These are phyloP conservation scores for Pomatorhinus ruficollis DNA, from an alignment of 2,113 vertebrate genomes.

Conservation along the genomic window DNA sequence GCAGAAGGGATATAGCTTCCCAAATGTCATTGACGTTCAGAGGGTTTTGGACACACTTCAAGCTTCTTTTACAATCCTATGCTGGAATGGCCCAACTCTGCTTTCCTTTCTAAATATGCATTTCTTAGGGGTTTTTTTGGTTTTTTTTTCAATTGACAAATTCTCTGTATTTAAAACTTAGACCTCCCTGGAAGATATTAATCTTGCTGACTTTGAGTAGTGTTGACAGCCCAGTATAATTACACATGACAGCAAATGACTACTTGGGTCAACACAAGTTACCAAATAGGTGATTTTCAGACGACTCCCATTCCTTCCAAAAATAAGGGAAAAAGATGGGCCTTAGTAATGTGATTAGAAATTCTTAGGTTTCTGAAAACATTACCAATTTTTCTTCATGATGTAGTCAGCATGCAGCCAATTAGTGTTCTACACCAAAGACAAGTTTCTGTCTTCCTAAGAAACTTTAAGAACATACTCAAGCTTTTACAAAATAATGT, in stretches of 20 bases:
- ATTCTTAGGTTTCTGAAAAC: neutral
- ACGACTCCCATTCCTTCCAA: neutral
- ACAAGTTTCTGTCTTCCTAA: neutral
- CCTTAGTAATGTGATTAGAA: neutral
- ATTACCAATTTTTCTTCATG: neutral
- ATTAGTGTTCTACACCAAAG: neutral
- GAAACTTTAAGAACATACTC: neutral
- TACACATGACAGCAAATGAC: neutral
- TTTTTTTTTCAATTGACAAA: neutral
- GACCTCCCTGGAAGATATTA: neutral
- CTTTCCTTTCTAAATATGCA: neutral
- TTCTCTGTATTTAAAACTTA: neutral
- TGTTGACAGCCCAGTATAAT: neutral
- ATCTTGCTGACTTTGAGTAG: neutral
- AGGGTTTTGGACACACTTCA: neutral
- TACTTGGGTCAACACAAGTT: neutral
- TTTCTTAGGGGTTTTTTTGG: neutral
- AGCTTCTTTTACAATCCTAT: neutral
- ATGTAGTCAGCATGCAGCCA: neutral
- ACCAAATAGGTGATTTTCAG: neutral
- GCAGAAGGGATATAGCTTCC: neutral
- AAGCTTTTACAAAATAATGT: neutral
- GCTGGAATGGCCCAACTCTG: neutral
- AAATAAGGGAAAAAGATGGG: neutral
- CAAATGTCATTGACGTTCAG: neutral